Evolutionary conservation across 2,113 vertebrate genomes (phyloP).

Genomic region (Seriola quinqueradiata): DNA sequence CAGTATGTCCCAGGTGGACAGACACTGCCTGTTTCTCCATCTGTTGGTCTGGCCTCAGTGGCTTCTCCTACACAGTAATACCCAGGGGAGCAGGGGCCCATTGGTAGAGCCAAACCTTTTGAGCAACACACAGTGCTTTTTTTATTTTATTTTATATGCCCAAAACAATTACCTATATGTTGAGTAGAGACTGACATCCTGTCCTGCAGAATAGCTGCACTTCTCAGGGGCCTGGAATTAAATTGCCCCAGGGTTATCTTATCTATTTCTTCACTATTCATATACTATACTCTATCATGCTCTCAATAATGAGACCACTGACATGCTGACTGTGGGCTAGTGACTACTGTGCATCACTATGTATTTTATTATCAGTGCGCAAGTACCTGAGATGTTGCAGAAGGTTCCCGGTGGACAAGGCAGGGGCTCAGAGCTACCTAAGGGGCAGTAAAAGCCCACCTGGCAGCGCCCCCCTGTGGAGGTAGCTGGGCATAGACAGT

Average conservation of each 20-base stretch:
- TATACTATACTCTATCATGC: too few species aligned
- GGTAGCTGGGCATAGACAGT: constrained; percentile 94
- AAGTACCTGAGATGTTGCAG: constrained; percentile 89
- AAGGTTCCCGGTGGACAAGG: constrained; percentile 88
- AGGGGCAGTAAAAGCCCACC: constrained; percentile 90
- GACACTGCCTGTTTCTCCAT: constrained; percentile 86
- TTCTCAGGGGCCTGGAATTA: too few species aligned
- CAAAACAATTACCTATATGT: neutral
- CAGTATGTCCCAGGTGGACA: constrained; percentile 92
- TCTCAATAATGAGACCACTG: neutral
- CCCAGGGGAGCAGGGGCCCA: constrained; percentile 88
- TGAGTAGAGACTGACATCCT: neutral
- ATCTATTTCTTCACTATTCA: too few species aligned
- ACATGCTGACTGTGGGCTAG: neutral
- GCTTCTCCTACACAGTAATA: constrained; percentile 90
- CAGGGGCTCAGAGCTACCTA: constrained; percentile 88
- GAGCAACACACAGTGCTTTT: constrained; percentile 12
- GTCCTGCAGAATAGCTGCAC: too few species aligned
- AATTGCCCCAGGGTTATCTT: too few species aligned
- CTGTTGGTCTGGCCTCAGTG: constrained; percentile 84
- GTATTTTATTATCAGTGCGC: neutral
- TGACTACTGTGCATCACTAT: neutral
- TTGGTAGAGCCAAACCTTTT: constrained; percentile 88
- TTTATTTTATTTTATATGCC: neutral
- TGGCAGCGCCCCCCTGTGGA: constrained; percentile 92